Base-by-base conservation (phyloP, 35 echinoderm and acorn worm genomes). In the Anneissia japonica region DNA sequence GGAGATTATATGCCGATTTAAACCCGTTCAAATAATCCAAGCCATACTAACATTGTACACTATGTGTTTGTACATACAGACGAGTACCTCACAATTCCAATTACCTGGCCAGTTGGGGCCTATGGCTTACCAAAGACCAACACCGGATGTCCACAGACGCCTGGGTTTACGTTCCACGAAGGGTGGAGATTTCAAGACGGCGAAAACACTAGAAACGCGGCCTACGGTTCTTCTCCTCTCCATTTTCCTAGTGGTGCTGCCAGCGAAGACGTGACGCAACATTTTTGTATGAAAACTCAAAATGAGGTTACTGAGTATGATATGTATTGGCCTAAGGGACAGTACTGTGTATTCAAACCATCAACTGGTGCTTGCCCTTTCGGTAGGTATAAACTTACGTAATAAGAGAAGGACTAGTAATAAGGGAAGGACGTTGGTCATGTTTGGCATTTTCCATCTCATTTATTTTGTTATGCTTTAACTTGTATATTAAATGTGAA, bases 151-250 rank as follows among this genome's bases (percentile, higher is more conserved):
- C 93, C 88, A 0, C 75, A 84, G 36, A 46, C 46, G 33, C 21
- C 38, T 30, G 30, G 36, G 36, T 84, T 87, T 77, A 74, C 76
- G 32, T 94, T 78, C 80, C 10, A 79, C 7, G 78, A 82, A 32
- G 93, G 93, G 10, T 84, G 36, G 0, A 74, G 93, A 21, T 84
- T 77, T 28, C 93, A 94, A 28, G 93, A 94, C 76, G 87, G 80
- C 0, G 87, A 93, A 34, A 84, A 90, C 34, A n/a, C 32, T 4
- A 28, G 56, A 32, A 32, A 72, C 0, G 56, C 74, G 43, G 91
- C 90, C 76, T 10, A 72, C 12, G 90, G 89, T 73, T 76, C 78
- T 28, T 38, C 39, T 0, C 82, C 87, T 28, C 80, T 56, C 23
- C 34, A 74, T 80, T 75, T 93, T 11, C 37, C n/a, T 17, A 77